Percentiles rank a stretch among this genome's conserved stretches.
These are phyloP conservation scores for Monochamus alternatus DNA, from an alignment of 2,888 invertebrate species.

Conservation along the genomic window DNA sequence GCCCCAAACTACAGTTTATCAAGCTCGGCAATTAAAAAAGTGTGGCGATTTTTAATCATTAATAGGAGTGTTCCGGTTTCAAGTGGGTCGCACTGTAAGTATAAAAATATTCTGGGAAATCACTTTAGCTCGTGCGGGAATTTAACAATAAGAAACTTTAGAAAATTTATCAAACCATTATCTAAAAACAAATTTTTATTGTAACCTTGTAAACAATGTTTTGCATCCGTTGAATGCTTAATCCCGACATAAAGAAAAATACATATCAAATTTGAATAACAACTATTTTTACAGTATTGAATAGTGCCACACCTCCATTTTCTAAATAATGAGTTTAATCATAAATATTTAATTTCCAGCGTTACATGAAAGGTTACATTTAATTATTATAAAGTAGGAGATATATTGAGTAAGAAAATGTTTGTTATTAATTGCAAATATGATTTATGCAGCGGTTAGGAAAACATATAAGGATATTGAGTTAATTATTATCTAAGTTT, in stretches of 20 bases:
- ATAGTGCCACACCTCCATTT: constrained; percentile 24
- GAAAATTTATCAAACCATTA: too few species aligned
- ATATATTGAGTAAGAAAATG: constrained; percentile 14
- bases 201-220: too few species aligned
- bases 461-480: background rate
- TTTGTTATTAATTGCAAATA: constrained; percentile 13
- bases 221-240: background rate
- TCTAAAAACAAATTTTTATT: too few species aligned
- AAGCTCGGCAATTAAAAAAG: too few species aligned
- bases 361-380: constrained; percentile 30
- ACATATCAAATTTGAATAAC: background rate
- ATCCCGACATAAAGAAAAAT: background rate
- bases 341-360: constrained; percentile 21
- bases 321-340: constrained; percentile 23
- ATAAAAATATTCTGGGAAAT: too few species aligned
- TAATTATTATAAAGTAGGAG: constrained; percentile 23
- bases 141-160: too few species aligned
- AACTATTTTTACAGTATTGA: background rate
- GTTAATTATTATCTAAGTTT: background rate
- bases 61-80: too few species aligned
- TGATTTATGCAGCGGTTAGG: constrained; percentile 2
- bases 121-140: too few species aligned
- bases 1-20: too few species aligned
- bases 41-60: too few species aligned
- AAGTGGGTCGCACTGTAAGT: too few species aligned